Evolutionary conservation across 1,140 invertebrate genomes (phyloP), one percentile per base, ranked within the genome.

Genomic region (Coelopa frigida): DNA sequence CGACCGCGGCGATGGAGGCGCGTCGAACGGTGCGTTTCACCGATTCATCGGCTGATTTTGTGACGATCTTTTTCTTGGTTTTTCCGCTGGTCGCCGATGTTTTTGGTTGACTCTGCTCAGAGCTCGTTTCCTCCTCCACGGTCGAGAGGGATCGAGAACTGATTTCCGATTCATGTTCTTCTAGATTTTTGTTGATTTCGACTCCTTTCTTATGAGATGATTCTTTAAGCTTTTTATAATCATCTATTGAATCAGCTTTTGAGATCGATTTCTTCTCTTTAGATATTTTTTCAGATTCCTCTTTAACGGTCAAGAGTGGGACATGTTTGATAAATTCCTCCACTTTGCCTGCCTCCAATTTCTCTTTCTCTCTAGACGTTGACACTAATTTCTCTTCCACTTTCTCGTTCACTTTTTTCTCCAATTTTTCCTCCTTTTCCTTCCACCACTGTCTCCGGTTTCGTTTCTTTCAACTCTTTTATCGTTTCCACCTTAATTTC

Each of bases 1-100:
- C 63, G 43, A 61, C 60, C 5, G 57, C 60, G 18, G 63, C 62
- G 39, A 67, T 58, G 1, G 63, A 67, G 24, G 63, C 62, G 10
- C 63, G 56, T 7, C 62, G 45, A 8, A 57, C 46, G 49, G 54
- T 62, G n/a, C n/a, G n/a, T n/a, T n/a, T 55, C 31, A 48, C 33
- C 11, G 48, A 40, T 46, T 64, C 61, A 52, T 59, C 1, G 7
- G 24, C 14, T n/a, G n/a, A n/a, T 43, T 26, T 45, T 27, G 21
- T 18, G 20, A 15, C 18, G 12, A 36, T 14, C 12, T 24, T 45
- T 44, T 39, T 39, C 21, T 38, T 29, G 4, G 10, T 39, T 24
- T 39, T 38, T 1, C 11, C 24, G 6, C 18, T 8, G 18, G 35
- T 12, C 14, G 23, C 23, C 1, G 15, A 12, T 10, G 27, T n/a